Evolutionary conservation across 2,888 invertebrate genomes (phyloP).

Genomic region (Macrosoma leucophasiata): DNA sequence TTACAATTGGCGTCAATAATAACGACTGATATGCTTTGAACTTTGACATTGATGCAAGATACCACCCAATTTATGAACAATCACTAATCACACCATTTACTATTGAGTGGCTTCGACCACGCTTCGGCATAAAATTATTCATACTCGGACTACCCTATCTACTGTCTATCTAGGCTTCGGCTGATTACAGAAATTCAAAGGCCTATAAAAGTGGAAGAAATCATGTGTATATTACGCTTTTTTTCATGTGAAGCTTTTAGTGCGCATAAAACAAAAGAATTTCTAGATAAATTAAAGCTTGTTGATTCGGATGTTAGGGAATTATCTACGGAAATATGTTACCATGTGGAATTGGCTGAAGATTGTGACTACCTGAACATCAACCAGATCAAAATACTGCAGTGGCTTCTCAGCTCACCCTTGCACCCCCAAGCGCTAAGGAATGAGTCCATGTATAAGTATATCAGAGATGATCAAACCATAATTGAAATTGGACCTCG

Average conservation of each 20-base stretch:
- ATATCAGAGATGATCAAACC: slow-evolving; percentile 47
- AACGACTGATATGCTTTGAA: slow-evolving; percentile 36
- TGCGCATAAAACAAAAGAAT: slow-evolving; percentile 74
- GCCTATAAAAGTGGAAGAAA: slow-evolving; percentile 25
- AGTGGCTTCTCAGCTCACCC: slow-evolving; percentile 87
- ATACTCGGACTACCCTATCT: no score
- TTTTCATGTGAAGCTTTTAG: slow-evolving; percentile 78
- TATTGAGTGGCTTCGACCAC: slow-evolving; percentile 13
- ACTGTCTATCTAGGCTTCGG: no score
- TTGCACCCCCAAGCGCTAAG: slow-evolving; percentile 77
- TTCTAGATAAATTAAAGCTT: slow-evolving; percentile 70
- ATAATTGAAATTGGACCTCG: slow-evolving; percentile 94
- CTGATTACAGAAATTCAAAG: no score
- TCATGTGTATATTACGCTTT: slow-evolving; percentile 76
- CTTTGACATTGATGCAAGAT: slow-evolving; percentile 69
- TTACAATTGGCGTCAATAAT: slow-evolving; percentile 44
- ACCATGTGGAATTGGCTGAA: slow-evolving; percentile 81
- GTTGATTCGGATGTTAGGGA: slow-evolving; percentile 62
- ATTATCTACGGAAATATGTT: slow-evolving; percentile 85
- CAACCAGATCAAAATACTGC: slow-evolving; percentile 78
- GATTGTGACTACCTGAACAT: slow-evolving; percentile 67
- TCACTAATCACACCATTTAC: slow-evolving; percentile 6
- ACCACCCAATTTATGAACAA: slow-evolving; percentile 13
- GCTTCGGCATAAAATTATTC: no score
- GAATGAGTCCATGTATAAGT: slow-evolving; percentile 66